Conservation (phyloP, 2,888 invertebrate genomes). For the Escarpia spicata region DNA sequence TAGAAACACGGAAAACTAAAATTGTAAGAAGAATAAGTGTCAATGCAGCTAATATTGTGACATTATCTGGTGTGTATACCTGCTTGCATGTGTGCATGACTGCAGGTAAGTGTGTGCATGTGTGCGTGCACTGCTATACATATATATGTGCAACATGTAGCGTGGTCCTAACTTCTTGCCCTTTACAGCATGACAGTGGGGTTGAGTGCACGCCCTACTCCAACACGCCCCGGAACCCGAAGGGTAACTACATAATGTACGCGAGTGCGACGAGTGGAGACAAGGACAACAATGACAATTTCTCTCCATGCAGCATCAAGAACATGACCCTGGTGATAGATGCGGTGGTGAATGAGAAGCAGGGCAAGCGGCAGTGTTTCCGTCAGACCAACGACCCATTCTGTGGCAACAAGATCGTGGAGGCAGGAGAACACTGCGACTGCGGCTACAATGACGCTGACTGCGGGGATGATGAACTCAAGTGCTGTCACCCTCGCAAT, state of each 20-base stretch:
- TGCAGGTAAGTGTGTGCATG: neutral
- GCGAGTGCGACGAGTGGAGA: slow-evolving; percentile 98
- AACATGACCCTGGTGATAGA: slow-evolving; percentile 82
- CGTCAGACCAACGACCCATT: slow-evolving; percentile 88
- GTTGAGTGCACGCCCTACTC: slow-evolving; percentile 56
- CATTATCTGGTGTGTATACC: neutral
- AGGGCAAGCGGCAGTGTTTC: slow-evolving; percentile 85
- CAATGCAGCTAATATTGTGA: neutral
- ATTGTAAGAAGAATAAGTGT: neutral
- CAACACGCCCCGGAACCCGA: slow-evolving; percentile 77
- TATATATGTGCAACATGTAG: too few species aligned
- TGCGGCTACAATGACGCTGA: slow-evolving; percentile 94
- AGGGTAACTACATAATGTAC: slow-evolving; percentile 99
- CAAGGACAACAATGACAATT: slow-evolving; percentile 96
- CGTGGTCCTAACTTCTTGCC: neutral
- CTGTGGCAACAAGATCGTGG: slow-evolving; percentile 97
- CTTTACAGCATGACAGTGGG: slow-evolving; percentile 83
- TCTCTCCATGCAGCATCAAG: slow-evolving; percentile 91
- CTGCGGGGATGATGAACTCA: slow-evolving; percentile 73
- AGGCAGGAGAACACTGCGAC: slow-evolving; percentile 96
- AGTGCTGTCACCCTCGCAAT: slow-evolving; percentile 81
- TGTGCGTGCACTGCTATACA: neutral
- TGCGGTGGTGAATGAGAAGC: slow-evolving; percentile 82
- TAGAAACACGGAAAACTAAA: neutral
- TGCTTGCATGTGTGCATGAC: too few species aligned